phyloP scores from a whole-genome alignment of 2,888 invertebrate species.

The Euplagia quadripunctaria region DNA sequence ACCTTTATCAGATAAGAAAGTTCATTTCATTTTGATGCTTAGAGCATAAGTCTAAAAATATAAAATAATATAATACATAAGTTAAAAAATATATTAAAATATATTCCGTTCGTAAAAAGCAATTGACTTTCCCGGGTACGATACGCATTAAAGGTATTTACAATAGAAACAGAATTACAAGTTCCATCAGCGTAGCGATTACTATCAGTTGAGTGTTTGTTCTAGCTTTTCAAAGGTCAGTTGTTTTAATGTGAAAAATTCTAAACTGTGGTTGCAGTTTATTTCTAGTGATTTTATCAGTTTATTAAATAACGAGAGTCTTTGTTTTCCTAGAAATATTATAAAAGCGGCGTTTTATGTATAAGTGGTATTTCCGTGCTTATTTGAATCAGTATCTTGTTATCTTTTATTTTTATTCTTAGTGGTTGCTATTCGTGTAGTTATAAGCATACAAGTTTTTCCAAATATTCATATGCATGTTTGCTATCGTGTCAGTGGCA shows the following conservation, averaged over 20 bases:
- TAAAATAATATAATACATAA: too few relatives aligned
- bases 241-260: conserved; percentile 61
- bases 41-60: too few relatives aligned
- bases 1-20: too few relatives aligned
- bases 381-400: neutral
- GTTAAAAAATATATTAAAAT: neutral
- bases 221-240: conserved; percentile 57
- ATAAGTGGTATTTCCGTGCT: neutral
- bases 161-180: conserved; percentile 63
- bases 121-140: conserved; percentile 3
- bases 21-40: too few relatives aligned
- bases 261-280: conserved; percentile 44
- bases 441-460: neutral
- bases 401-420: neutral
- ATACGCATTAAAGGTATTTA: conserved; percentile 23
- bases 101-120: neutral
- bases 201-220: conserved; percentile 60
- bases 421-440: neutral
- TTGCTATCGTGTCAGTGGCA: neutral
- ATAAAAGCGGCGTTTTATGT: conserved; percentile 24
- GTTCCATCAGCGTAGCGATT: conserved; percentile 61
- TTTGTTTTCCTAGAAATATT: conserved; percentile 31
- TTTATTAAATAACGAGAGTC: conserved; percentile 49
- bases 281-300: conserved; percentile 47
- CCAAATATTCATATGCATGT: neutral